Evolutionary conservation across 2,797 vertebrate species (phyloP), one percentile per base, ranked within the genome.

Genomic region (Sandelia bainsii): DNA sequence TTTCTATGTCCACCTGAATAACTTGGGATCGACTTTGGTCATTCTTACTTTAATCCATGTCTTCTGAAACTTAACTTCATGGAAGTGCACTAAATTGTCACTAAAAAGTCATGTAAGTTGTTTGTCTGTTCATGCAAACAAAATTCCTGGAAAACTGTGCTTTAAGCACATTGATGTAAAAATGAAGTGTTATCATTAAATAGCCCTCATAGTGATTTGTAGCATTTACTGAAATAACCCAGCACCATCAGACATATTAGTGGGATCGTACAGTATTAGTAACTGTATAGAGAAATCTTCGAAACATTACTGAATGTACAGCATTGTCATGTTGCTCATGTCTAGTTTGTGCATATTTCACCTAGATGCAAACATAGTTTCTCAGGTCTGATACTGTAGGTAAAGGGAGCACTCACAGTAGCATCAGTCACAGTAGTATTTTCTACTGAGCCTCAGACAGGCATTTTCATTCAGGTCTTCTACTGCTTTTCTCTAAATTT

Each of bases 291-390:
- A 17, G 19, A 44, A 19, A 44, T 17, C 42, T 45, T 17, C 6
- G 6, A n/a, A 17, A n/a, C 2, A 16, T 17, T 44, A 16, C 16
- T 4, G 5, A 46, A 2, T 23, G n/a, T 8, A 6, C 3, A 40
- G 4, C 37, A 8, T 40, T 45, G 3, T 58, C 20, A 54, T 32
- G 27, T 45, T 1, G 2, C 54, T 56, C 49, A 50, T 34, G 6
- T 32, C 8, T 44, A 32, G 67, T 62, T 61, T 17, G 44, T 44
- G 44, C 25, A 14, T 44, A 19, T 67, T 71, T 63, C 46, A 69
- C 39, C 14, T 27, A 27, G 44, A 66, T 32, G 29, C 6, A 13
- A 39, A 50, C 32, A 71, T 52, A 16, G 7, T 59, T 10, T 52
- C 20, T n/a, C 13, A 7, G 3, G 16, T 34, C 29, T 62, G 19